These are phyloP conservation scores for Carcina quercana DNA, from an alignment of 2,888 invertebrate species.

Conservation along the genomic window DNA sequence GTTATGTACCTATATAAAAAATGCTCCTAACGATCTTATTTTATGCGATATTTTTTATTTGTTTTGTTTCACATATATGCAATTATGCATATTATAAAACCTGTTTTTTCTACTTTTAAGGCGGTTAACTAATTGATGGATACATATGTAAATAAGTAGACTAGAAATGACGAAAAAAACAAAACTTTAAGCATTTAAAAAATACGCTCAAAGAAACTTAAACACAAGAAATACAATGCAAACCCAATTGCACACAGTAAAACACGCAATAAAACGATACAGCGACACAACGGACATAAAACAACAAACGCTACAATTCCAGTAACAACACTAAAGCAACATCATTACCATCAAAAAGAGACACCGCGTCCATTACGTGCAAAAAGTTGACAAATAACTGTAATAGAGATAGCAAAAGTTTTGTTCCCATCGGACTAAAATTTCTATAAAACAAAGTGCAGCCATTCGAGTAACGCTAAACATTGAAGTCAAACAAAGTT, in stretches of 20 bases:
- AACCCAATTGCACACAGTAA: neutral
- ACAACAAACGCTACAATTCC: conserved; percentile 5
- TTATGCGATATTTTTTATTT: no score
- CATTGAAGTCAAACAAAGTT: conserved; percentile 39
- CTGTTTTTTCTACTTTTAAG: no score
- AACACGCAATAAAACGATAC: neutral
- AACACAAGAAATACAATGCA: no score
- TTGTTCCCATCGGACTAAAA: conserved; percentile 31
- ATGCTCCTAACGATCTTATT: no score
- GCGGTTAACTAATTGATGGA: no score
- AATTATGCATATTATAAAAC: no score
- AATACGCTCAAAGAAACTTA: no score
- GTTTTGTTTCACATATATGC: no score
- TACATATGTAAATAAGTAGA: no score
- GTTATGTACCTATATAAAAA: no score
- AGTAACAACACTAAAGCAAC: conserved; percentile 6
- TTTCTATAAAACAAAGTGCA: conserved; percentile 43
- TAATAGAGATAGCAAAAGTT: conserved; percentile 36
- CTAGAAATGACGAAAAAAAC: no score
- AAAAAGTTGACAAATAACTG: conserved; percentile 30
- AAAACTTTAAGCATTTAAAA: no score
- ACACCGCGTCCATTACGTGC: conserved; percentile 21
- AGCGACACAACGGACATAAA: conserved; percentile 3
- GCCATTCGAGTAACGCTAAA: conserved; percentile 26
- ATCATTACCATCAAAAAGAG: conserved; percentile 16